Conservation (phyloP, 2,888 invertebrate species). For the Parasteatoda lunata region DNA sequence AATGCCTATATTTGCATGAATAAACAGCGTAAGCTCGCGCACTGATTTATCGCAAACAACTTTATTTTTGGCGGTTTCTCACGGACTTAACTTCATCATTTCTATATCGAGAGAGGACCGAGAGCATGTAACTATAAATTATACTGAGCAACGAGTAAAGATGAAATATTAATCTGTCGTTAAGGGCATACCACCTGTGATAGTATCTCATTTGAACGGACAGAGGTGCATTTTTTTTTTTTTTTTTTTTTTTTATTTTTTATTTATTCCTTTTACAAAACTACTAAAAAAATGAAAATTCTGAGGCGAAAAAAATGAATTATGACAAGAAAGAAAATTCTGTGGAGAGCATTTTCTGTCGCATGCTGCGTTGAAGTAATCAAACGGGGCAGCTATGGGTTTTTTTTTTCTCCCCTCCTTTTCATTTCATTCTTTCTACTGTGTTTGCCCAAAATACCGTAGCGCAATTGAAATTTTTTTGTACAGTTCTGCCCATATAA, state of each 20-base stretch:
- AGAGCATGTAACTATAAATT: too few relatives aligned
- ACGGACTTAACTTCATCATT: too few relatives aligned
- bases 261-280: too few relatives aligned
- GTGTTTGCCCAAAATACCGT: constrained; percentile 29
- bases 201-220: constrained; percentile 16
- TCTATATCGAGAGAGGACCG: too few relatives aligned
- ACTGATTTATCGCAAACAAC: too few relatives aligned
- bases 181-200: constrained; percentile 22
- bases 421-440: constrained; percentile 35
- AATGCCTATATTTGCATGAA: too few relatives aligned
- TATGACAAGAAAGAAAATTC: neutral
- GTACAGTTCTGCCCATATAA: neutral
- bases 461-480: constrained; percentile 2
- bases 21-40: too few relatives aligned
- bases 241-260: too few relatives aligned
- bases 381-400: constrained; percentile 29
- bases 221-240: neutral
- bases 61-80: too few relatives aligned
- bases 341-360: constrained; percentile 8
- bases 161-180: constrained; percentile 10
- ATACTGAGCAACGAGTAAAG: too few relatives aligned
- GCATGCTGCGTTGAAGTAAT: constrained; percentile 1
- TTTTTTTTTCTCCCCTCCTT: neutral
- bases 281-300: too few relatives aligned
- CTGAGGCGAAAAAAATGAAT: neutral